Percentiles rank a stretch among this genome's conserved stretches.
These are phyloP conservation scores for Parnassius mnemosyne DNA, from an alignment of 2,888 invertebrate genomes.

Conservation along the genomic window DNA sequence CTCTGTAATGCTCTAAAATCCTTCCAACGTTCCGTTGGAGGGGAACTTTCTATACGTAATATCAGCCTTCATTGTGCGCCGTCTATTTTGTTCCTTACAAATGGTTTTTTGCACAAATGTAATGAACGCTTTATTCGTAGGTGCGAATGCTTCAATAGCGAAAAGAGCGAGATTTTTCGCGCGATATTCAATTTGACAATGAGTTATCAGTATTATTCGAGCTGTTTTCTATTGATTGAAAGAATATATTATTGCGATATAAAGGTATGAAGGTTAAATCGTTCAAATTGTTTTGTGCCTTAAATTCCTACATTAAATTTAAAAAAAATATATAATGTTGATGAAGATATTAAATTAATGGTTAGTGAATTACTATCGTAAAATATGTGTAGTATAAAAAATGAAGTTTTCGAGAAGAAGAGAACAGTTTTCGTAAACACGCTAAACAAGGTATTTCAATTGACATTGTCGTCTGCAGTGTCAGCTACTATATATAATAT, in stretches of 20 bases:
- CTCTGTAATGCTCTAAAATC: slow-evolving; percentile 65
- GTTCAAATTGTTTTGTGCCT: not conserved
- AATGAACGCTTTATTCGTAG: slow-evolving; percentile 75
- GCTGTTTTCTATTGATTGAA: slow-evolving; percentile 19
- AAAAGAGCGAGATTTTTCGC: slow-evolving; percentile 51
- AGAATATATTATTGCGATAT: not conserved
- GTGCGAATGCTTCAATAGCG: slow-evolving; percentile 65
- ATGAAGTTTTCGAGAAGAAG: too few species aligned
- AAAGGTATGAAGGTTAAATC: not conserved
- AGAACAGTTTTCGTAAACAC: too few species aligned
- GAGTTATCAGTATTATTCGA: slow-evolving; percentile 32
- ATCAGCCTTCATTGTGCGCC: slow-evolving; percentile 69
- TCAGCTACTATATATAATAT: not conserved
- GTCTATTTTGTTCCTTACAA: slow-evolving; percentile 68
- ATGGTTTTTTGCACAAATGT: slow-evolving; percentile 69
- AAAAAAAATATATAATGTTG: too few species aligned
- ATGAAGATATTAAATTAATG: too few species aligned
- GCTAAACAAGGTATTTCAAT: too few species aligned
- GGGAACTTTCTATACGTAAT: slow-evolving; percentile 74
- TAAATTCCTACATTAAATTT: too few species aligned
- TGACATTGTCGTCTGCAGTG: too few species aligned
- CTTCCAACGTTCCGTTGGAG: slow-evolving; percentile 52
- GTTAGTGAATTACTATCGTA: too few species aligned
- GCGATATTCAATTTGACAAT: slow-evolving; percentile 39
- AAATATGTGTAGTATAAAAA: too few species aligned